Evolutionary conservation across 2,113 vertebrate genomes (phyloP), one percentile per base, ranked within the genome.

Genomic region (Cariama cristata): DNA sequence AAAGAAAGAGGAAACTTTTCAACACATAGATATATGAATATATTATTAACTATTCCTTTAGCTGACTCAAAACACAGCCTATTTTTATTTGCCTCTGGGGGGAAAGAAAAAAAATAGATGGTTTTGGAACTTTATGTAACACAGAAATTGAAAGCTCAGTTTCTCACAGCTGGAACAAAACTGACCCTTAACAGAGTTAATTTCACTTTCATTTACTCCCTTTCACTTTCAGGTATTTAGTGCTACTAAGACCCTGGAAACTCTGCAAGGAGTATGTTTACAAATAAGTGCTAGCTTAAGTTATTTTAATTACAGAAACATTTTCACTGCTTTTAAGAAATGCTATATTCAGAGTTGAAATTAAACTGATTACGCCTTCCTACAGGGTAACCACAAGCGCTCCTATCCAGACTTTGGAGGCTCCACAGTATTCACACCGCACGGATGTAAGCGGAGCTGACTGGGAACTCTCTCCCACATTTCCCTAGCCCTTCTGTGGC

Each of bases 1-100:
- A 86, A 95, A 68, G 79, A 79, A 86, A 82, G 22, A 88, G 55
- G 17, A 79, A 97, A 89, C 35, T 92, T 86, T 81, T 94, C 80
- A 91, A 77, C 76, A 92, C 42, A 68, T 18, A 68, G 35, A 91
- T 30, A 13, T 45, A 81, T 84, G 84, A 87, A 90, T 93, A 66
- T 30, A 74, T 86, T 91, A 95, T 77, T 95, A 96, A 95, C 79
- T 68, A 86, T 80, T 94, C 87, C 58, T 92, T 94, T 84, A 92
- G 95, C 72, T 86, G 88, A 88, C 64, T 92, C 76, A 88, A 86
- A 91, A 74, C n/a, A 86, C 7, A 24, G 67, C 22, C 63, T 88
- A 73, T 69, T 86, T 95, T 92, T 80, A 88, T 97, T 87, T 95
- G 63, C 60, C 60, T 87, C 73, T n/a, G 8, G 67, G 30, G 45